phyloP scores from a whole-genome alignment of 2,113 vertebrate genomes.

The Euleptes europaea region DNA sequence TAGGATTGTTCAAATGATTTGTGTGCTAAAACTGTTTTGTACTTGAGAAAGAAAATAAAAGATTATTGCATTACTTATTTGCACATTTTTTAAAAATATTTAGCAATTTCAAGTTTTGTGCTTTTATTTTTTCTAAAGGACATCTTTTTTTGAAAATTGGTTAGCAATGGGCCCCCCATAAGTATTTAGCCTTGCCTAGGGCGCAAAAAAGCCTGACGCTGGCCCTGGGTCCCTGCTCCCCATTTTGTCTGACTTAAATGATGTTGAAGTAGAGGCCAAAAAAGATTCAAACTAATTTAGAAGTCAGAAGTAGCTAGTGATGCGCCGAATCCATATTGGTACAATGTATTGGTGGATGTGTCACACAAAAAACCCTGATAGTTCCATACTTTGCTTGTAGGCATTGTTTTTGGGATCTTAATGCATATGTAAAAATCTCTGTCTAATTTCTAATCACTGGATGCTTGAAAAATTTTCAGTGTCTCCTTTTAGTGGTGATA shows the following conservation, averaged over 20 bases:
- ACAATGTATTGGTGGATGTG: background rate
- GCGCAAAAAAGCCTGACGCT: too few species aligned
- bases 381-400: background rate
- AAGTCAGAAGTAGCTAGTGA: background rate
- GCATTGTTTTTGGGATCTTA: background rate
- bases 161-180: too few species aligned
- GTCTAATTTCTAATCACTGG: conserved; percentile 41
- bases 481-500: conserved; percentile 72
- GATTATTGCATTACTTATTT: too few species aligned
- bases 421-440: background rate
- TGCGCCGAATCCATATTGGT: background rate
- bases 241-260: background rate
- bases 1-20: too few species aligned
- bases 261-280: background rate
- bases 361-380: background rate
- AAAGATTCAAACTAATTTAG: too few species aligned
- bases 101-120: too few species aligned
- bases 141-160: too few species aligned
- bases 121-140: too few species aligned
- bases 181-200: too few species aligned
- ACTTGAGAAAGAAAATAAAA: too few species aligned
- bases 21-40: too few species aligned
- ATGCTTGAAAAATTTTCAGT: conserved; percentile 63
- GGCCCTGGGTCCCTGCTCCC: background rate
- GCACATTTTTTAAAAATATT: too few species aligned